phyloP scores from a whole-genome alignment of 1,140 invertebrate species.

The Conus ventricosus region DNA sequence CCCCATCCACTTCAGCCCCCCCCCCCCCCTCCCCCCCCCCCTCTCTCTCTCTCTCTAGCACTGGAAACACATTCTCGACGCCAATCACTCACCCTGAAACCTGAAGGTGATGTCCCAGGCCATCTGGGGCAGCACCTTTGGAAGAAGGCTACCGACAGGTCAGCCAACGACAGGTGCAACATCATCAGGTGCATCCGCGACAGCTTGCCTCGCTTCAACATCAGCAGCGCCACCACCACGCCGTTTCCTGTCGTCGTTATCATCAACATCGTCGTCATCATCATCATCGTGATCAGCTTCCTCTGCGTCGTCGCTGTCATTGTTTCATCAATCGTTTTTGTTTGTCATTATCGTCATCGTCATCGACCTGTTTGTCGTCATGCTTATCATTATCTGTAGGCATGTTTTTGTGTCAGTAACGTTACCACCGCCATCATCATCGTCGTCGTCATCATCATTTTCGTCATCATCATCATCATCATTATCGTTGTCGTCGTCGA shows the following conservation, averaged over 20 bases:
- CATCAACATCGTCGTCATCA: constrained; percentile 52
- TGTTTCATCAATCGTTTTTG: background rate
- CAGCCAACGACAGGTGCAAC: constrained; percentile 83
- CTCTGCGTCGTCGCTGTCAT: constrained; percentile 9
- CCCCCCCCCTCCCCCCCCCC: too few relatives aligned
- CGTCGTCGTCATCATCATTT: background rate
- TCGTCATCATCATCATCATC: background rate
- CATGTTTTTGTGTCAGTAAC: background rate
- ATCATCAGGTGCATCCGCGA: constrained; percentile 85
- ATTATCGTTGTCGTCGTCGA: too few relatives aligned
- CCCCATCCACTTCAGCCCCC: too few relatives aligned
- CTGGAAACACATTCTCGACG: too few relatives aligned
- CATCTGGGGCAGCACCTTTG: constrained; percentile 84
- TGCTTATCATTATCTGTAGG: constrained; percentile 16
- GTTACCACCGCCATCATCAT: background rate
- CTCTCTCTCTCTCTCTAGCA: too few relatives aligned
- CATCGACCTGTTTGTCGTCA: constrained; percentile 49
- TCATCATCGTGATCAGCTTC: constrained; percentile 24
- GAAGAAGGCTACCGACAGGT: constrained; percentile 83
- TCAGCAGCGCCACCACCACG: constrained; percentile 79
- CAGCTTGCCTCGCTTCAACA: constrained; percentile 78
- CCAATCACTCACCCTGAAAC: constrained; percentile 61
- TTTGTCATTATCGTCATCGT: background rate
- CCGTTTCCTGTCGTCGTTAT: constrained; percentile 73
- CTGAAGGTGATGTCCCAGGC: constrained; percentile 82